Conservation (phyloP, 2,888 invertebrate genomes). For the Drosophila helvetica region DNA sequence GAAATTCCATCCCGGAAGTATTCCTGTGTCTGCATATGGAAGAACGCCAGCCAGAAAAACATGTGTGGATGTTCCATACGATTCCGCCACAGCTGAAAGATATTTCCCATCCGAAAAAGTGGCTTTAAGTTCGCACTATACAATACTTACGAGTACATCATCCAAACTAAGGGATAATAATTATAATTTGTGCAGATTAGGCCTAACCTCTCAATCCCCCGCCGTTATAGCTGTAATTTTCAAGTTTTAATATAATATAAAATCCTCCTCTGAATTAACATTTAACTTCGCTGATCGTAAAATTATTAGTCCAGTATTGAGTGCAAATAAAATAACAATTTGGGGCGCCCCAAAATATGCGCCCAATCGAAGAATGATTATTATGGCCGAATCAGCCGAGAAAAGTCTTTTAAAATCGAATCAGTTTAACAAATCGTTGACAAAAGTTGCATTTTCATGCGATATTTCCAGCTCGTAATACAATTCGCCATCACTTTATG, state of each 20-base stretch:
- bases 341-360: constrained; percentile 22
- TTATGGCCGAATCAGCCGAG: constrained; percentile 51
- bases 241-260: neutral
- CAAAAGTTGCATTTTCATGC: constrained; percentile 54
- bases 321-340: constrained; percentile 44
- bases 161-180: neutral
- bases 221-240: no score
- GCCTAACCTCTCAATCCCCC: neutral
- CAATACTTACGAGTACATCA: no score
- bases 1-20: neutral
- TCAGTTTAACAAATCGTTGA: constrained; percentile 54
- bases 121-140: neutral
- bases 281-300: constrained; percentile 22
- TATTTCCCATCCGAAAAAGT: neutral
- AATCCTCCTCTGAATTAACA: neutral
- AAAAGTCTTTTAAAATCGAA: constrained; percentile 57
- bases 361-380: constrained; percentile 50
- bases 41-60: neutral
- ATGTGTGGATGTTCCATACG: neutral
- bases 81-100: neutral
- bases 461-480: constrained; percentile 56
- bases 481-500: constrained; percentile 43
- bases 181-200: neutral
- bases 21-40: neutral
- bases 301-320: constrained; percentile 1